Evolutionary conservation across 2,113 vertebrate genomes (phyloP), one percentile per base, ranked within the genome.

Genomic region (Muscicapa adusta): DNA sequence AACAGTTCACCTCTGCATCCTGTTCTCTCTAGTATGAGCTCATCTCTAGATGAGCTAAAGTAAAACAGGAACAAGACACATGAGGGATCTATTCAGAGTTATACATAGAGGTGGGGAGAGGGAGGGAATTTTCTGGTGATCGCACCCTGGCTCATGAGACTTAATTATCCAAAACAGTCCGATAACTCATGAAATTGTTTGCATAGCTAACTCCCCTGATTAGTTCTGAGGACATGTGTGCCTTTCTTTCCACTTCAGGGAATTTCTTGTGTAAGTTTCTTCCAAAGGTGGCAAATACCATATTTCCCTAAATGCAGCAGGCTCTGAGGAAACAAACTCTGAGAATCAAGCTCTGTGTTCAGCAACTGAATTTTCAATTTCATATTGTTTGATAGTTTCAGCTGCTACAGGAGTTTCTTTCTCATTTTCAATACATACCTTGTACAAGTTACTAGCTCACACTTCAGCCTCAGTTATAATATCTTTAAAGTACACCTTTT

Each of bases 111-210:
- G 15, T 77, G 67, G 50, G 38, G 28, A 89, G 66, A 86, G 53
- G 56, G 42, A 70, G 48, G 86, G 79, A 94, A 76, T 88, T 92
- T 96, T 91, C 61, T 19, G 4, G 60, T 88, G 89, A 86, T 96
- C 82, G 82, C 72, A 48, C 67, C 70, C 74, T 93, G 61, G 58
- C 89, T 80, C 73, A 57, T 83, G 81, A 92, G 85, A 89, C 40
- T 78, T 88, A 78, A 81, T 89, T 77, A 79, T 57, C 71, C 47
- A 45, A 38, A 85, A 18, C 23, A 18, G 53, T 75, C 74, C 75
- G 57, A 92, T 91, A 93, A 53, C 71, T 93, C 89, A 57, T 91
- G 67, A 88, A 63, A 93, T 91, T 56, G 40, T 89, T 92, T 93
- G 75, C 92, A 51, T 86, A 92, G 62, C 57, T 88, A 73, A 87